Percentiles rank a stretch among this genome's conserved stretches.
Evolutionary conservation across 2,888 invertebrate species (phyloP).

Genomic region (Aromia moschata): DNA sequence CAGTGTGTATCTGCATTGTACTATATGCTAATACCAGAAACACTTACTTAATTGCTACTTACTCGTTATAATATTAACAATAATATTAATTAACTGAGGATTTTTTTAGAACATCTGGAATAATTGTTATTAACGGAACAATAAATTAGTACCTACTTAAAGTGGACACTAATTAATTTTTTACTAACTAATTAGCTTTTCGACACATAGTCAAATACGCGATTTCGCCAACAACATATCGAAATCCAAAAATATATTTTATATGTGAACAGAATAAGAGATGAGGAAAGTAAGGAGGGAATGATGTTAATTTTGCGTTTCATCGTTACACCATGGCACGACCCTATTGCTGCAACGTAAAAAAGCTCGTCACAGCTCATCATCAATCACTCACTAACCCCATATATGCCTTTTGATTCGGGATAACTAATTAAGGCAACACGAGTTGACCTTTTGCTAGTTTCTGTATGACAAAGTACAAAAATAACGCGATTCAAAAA

Average conservation of each 20-base stretch:
- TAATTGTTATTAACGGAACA: too few relatives aligned
- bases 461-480: conserved; percentile 10
- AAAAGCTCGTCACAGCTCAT: conserved; percentile 22
- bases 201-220: too few relatives aligned
- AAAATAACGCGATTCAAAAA: not conserved
- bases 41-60: too few relatives aligned
- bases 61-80: too few relatives aligned
- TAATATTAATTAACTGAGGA: too few relatives aligned
- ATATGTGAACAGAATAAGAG: conserved; percentile 18
- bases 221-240: too few relatives aligned
- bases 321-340: conserved; percentile 15
- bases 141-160: too few relatives aligned
- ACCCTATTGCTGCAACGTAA: conserved; percentile 17
- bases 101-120: too few relatives aligned
- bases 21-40: too few relatives aligned
- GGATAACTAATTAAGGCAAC: conserved; percentile 24
- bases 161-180: too few relatives aligned
- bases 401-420: conserved; percentile 19
- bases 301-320: conserved; percentile 25
- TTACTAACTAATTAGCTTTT: too few relatives aligned
- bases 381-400: conserved; percentile 24
- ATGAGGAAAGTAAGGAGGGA: conserved; percentile 16
- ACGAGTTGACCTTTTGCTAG: conserved; percentile 23
- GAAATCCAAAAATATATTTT: not conserved
- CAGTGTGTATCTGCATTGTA: too few relatives aligned